These are phyloP conservation scores for Lysandra bellargus DNA, from an alignment of 2,888 invertebrate species.

Conservation along the genomic window DNA sequence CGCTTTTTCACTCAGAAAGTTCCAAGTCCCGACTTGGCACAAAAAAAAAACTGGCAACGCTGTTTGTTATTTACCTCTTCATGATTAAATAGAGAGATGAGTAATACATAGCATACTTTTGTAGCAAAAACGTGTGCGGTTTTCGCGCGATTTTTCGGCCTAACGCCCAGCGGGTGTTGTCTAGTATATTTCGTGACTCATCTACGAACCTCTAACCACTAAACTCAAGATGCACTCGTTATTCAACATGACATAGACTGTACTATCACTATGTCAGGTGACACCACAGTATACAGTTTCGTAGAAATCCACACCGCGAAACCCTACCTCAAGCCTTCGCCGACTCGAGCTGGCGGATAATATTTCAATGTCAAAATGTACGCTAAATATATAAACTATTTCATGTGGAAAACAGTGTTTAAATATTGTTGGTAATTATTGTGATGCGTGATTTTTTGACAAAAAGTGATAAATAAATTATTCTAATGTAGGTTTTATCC, in stretches of 20 bases:
- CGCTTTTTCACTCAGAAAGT: no score
- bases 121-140: no score
- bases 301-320: background rate
- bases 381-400: background rate
- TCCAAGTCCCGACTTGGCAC: no score
- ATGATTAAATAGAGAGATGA: no score
- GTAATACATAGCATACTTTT: no score
- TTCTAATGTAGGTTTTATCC: no score
- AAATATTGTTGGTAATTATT: background rate
- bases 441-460: background rate
- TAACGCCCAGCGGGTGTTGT: no score
- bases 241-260: slow-evolving; percentile 1
- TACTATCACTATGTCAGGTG: slow-evolving; percentile 17
- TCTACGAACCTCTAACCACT: background rate
- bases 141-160: no score
- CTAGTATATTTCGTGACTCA: background rate
- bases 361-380: slow-evolving; percentile 26
- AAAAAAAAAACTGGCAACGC: no score
- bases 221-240: background rate
- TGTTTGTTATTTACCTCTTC: no score
- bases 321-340: slow-evolving; percentile 9
- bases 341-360: slow-evolving; percentile 15
- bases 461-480: no score
- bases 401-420: background rate
- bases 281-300: slow-evolving; percentile 22